Conservation (phyloP, 35 echinoderm and acorn worm genomes). For the Patiria miniata region DNA sequence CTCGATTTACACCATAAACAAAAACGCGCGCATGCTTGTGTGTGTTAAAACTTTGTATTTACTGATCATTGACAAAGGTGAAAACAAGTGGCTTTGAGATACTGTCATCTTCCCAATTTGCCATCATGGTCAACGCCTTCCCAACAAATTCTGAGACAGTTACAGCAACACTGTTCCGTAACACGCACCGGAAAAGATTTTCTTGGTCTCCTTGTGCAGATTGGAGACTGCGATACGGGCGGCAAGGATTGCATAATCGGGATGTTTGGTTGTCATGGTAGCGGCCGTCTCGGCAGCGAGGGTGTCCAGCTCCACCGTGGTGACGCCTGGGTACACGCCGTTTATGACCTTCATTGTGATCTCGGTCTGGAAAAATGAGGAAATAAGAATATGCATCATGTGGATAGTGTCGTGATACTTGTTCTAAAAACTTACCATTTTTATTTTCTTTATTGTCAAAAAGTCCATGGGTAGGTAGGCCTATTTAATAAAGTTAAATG, state of each 20-base stretch:
- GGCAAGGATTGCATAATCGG: conserved; percentile 91
- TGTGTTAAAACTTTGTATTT: no score
- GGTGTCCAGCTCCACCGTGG: conserved; percentile 94
- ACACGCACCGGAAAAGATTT: conserved; percentile 85
- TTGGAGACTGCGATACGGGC: conserved; percentile 96
- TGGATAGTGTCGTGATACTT: not conserved
- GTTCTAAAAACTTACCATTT: not conserved
- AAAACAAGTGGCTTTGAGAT: no score
- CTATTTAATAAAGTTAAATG: no score
- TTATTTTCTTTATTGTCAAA: not conserved
- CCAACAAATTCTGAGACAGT: no score
- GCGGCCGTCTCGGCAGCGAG: conserved; percentile 94
- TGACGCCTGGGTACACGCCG: conserved; percentile 92
- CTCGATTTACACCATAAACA: no score
- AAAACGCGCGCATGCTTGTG: no score
- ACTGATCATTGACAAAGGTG: no score
- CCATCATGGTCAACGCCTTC: no score
- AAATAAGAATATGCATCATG: no score
- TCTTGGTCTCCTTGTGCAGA: conserved; percentile 99
- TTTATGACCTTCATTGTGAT: conserved; percentile 97
- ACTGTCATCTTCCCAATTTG: no score
- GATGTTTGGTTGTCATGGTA: conserved; percentile 98
- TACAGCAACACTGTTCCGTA: no score
- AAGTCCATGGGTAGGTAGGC: no score
- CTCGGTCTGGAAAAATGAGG: conserved; percentile 37